Evolutionary conservation across 2,797 vertebrate genomes (phyloP), one percentile per base, ranked within the genome.

Genomic region (Dromococcyx pavoninus): DNA sequence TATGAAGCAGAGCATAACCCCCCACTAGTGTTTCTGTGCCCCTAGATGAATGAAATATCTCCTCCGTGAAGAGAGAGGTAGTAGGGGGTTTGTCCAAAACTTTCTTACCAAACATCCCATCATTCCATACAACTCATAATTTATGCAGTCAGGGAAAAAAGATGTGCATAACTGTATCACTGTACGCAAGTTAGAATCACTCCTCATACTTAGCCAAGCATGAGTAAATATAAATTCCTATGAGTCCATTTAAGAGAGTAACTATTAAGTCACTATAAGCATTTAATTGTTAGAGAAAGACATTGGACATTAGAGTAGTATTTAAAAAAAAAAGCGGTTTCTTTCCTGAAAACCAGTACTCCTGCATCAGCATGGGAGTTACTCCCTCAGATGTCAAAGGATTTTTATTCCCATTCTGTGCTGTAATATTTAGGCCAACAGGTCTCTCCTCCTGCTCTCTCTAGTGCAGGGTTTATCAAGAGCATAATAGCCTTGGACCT

Each of bases 371-470:
- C 39, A 48, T 86, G 62, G 80, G 72, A 86, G 27, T 92, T 66
- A 51, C 44, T 78, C 28, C 30, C 32, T 25, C 7, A 11, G 66
- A 61, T 54, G 13, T 61, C 25, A 44, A 50, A 15, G 11, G 54
- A 71, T 88, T 91, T 91, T 86, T 82, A 30, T 82, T 91, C 67
- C 70, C 60, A 69, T 76, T 56, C 73, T 87, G 60, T 81, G 48
- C 33, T 35, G 17, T 43, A 70, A 81, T 73, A 70, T 81, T 80
- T 51, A 74, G 77, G 33, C 7, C 48, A 67, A 57, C 18, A 30
- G 5, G 43, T 56, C 22, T 60, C 71, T 70, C 33, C 44, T 89
- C 33, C 44, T 89, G 22, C n/a, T 76, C 57, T 60, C 44, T 60
- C 65, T 73, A 19, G 19, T 86, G 17, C 12, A 72, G 84, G 33